Evolutionary conservation across 92 coral and sea anemone genomes (phyloP).

Genomic region (Actinernus sp.): DNA sequence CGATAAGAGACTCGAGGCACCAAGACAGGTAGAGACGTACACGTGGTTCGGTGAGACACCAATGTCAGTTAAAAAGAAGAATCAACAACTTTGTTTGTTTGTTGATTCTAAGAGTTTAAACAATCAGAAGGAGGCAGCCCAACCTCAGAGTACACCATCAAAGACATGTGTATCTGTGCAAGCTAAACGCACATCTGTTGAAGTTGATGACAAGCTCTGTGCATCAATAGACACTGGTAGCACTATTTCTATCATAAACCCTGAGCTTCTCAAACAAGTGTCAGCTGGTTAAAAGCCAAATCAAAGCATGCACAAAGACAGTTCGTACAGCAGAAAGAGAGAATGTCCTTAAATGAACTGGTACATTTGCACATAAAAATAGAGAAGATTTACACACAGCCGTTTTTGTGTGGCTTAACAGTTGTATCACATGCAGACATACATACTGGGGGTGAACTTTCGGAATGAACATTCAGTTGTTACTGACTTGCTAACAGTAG

Average conservation of each 20-base stretch:
- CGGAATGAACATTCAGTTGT: constrained; percentile 13
- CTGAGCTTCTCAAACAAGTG: too few species aligned
- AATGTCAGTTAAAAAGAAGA: too few species aligned
- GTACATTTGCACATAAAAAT: constrained; percentile 14
- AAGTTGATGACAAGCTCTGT: too few species aligned
- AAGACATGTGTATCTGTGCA: not conserved
- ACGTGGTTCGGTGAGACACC: too few species aligned
- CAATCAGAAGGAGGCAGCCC: not conserved
- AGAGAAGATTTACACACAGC: constrained; percentile 4
- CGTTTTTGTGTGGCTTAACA: constrained; percentile 9
- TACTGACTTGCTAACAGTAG: not conserved
- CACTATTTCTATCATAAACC: not conserved
- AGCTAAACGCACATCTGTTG: not conserved
- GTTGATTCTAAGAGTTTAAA: not conserved
- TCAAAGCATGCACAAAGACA: too few species aligned
- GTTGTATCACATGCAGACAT: constrained; percentile 2
- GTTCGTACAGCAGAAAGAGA: too few species aligned
- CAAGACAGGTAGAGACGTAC: not conserved
- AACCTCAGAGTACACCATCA: not conserved
- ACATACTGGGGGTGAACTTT: constrained; percentile 7
- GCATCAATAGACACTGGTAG: not conserved
- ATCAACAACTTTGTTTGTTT: too few species aligned
- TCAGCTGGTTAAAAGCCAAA: too few species aligned
- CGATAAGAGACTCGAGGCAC: not conserved
- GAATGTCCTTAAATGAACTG: too few species aligned